Conservation (phyloP, 2,888 invertebrate species). For the Xestia rhomboidea region DNA sequence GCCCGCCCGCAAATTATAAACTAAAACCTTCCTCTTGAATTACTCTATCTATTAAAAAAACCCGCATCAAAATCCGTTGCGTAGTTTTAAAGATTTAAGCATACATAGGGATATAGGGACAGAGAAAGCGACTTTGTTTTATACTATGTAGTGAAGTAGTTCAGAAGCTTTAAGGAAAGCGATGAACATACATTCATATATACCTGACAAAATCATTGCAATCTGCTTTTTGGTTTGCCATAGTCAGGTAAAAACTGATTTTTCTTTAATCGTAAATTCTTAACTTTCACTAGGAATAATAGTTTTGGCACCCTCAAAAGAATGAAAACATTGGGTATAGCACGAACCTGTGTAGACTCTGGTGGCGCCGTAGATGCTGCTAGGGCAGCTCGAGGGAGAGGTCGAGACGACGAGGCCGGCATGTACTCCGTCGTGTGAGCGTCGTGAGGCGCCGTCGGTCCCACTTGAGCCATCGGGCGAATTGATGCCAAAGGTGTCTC, state of each 20-base stretch:
- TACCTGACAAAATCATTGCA: neutral
- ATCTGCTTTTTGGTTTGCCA: neutral
- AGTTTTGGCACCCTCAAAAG: neutral
- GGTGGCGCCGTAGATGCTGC: slow-evolving; percentile 92
- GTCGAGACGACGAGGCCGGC: slow-evolving; percentile 94
- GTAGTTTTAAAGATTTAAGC: no score
- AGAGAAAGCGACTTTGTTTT: no score
- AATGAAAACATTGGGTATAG: neutral
- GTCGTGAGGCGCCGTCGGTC: slow-evolving; percentile 93
- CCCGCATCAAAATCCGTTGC: no score
- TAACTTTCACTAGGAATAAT: neutral
- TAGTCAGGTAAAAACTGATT: neutral
- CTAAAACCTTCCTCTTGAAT: no score
- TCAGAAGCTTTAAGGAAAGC: no score
- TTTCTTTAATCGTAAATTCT: neutral
- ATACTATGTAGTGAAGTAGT: no score
- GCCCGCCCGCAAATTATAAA: no score
- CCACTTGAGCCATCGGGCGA: slow-evolving; percentile 96
- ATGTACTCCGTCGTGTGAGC: slow-evolving; percentile 94
- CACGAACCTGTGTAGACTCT: slow-evolving; percentile 82
- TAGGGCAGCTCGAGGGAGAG: slow-evolving; percentile 91
- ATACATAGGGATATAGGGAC: no score
- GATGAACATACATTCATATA: no score
- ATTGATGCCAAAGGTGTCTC: slow-evolving; percentile 97
- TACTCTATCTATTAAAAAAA: no score